These are phyloP conservation scores for Ostrea denselamellosa DNA, from an alignment of 1,140 invertebrate genomes.

Conservation along the genomic window DNA sequence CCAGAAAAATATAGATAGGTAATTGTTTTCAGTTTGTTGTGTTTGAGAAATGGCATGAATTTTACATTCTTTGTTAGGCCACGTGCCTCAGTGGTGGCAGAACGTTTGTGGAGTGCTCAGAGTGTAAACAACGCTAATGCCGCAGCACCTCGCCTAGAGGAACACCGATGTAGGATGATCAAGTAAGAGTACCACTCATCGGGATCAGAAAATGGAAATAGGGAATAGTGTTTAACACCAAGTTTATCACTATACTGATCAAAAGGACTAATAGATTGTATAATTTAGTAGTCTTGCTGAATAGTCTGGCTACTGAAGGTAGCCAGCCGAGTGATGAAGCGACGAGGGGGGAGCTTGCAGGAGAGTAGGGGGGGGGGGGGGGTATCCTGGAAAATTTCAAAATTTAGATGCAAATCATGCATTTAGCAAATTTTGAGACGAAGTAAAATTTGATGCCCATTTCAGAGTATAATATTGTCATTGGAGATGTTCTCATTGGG, in stretches of 20 bases:
- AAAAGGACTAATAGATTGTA: too few relatives aligned
- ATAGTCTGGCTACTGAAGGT: neutral
- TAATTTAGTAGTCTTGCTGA: neutral
- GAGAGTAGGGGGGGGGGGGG: neutral
- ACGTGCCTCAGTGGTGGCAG: slow-evolving; percentile 89
- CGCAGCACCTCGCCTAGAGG: slow-evolving; percentile 85
- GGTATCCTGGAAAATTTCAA: too few relatives aligned
- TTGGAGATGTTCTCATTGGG: too few relatives aligned
- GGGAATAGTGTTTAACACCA: neutral
- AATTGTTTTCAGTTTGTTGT: neutral
- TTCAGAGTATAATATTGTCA: too few relatives aligned
- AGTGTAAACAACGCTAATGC: slow-evolving; percentile 76
- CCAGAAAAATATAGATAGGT: too few relatives aligned
- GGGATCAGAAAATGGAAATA: neutral
- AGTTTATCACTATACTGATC: neutral
- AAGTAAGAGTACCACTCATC: slow-evolving; percentile 78
- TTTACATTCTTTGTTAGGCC: slow-evolving; percentile 69
- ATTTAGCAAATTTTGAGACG: too few relatives aligned
- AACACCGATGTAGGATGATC: slow-evolving; percentile 91
- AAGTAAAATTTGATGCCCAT: too few relatives aligned
- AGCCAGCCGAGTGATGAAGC: neutral
- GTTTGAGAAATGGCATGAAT: neutral
- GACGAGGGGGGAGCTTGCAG: neutral
- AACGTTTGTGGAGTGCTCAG: slow-evolving; percentile 87
- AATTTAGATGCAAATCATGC: too few relatives aligned